These are phyloP conservation scores for Baccha elongata DNA, from an alignment of 2,888 invertebrate genomes.

Conservation along the genomic window DNA sequence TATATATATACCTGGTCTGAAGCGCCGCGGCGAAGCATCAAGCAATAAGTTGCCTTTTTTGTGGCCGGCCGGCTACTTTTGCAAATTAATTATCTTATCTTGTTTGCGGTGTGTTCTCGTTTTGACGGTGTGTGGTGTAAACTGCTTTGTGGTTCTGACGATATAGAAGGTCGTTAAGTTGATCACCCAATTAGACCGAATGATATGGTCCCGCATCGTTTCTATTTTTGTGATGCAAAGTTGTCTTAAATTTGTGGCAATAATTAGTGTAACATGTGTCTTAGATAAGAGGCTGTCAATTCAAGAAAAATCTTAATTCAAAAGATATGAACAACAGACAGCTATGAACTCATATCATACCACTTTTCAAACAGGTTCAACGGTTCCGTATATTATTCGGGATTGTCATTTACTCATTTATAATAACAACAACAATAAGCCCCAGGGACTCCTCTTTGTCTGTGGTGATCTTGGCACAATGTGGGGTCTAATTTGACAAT, in stretches of 20 bases:
- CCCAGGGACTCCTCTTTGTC: slow-evolving; percentile 50
- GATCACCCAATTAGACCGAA: slow-evolving; percentile 72
- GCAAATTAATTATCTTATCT: slow-evolving; percentile 74
- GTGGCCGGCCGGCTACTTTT: slow-evolving; percentile 64
- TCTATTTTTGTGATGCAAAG: slow-evolving; percentile 33
- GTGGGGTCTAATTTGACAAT: slow-evolving; percentile 58
- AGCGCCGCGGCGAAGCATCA: slow-evolving; percentile 21
- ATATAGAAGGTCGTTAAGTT: slow-evolving; percentile 71
- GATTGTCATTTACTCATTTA: slow-evolving; percentile 65
- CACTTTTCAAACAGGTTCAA: slow-evolving; percentile 41
- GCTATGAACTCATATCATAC: neutral
- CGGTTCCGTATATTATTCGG: slow-evolving; percentile 44
- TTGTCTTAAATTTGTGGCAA: slow-evolving; percentile 31
- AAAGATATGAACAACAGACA: neutral
- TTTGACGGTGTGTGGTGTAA: slow-evolving; percentile 57
- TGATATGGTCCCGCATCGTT: slow-evolving; percentile 34
- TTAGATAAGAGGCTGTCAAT: slow-evolving; percentile 28
- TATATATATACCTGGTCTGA: neutral
- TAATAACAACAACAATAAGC: slow-evolving; percentile 52
- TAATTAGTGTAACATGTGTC: slow-evolving; percentile 38
- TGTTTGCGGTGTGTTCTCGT: slow-evolving; percentile 69
- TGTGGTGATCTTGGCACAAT: slow-evolving; percentile 41
- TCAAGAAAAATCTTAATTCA: slow-evolving; percentile 16
- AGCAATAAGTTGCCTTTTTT: slow-evolving; percentile 66
- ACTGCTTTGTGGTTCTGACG: slow-evolving; percentile 59